Evolutionary conservation across 2,113 vertebrate species (phyloP), one percentile per base, ranked within the genome.

Genomic region (Peromyscus polionotus): DNA sequence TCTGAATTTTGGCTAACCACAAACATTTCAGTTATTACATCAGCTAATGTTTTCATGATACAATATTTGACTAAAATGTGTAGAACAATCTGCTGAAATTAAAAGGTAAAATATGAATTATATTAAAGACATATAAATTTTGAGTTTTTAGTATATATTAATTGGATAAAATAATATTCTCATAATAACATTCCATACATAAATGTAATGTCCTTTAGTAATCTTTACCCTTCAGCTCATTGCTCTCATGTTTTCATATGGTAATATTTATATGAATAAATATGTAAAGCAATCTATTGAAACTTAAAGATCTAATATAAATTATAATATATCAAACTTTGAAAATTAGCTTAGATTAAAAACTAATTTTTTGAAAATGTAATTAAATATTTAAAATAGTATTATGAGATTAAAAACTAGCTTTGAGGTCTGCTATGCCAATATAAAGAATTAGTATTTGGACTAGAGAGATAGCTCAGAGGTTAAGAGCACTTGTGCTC

Each of bases 231-330:
- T 61, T 61, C 36, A 83, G 57, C 17, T 61, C 81, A 26, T 17
- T 63, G 36, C 24, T 42, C 24, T 42, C 13, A 54, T 54, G 48
- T 11, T 63, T 84, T 42, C 59, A 85, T 39, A 45, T 31, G 33
- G 59, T 57, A 65, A 67, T 95, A 92, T 26, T 91, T 88, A 90
- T 51, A 45, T 57, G 45, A 73, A 42, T 80, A 87, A 72, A 63
- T 85, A 88, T 2, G 9, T 13, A 90, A 81, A 81, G 42, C 42
- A 57, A 67, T 26, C 45, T 81, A 28, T 39, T 84, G 54, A 68
- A 92, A 94, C 67, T 54, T 28, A 96, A 92, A 92, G 75, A 57
- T 20, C 67, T 73, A 94, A 73, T 88, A 39, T 42, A 87, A 67
- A 67, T 7, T 17, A 75, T 76, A 92, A 77, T 36, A 31, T 70